A percentile compares a stretch with the other conserved stretches of the same genome.
These are phyloP conservation scores for Ditylenchus dipsaci DNA, from an alignment of 1,140 invertebrate genomes.

Conservation along the genomic window DNA sequence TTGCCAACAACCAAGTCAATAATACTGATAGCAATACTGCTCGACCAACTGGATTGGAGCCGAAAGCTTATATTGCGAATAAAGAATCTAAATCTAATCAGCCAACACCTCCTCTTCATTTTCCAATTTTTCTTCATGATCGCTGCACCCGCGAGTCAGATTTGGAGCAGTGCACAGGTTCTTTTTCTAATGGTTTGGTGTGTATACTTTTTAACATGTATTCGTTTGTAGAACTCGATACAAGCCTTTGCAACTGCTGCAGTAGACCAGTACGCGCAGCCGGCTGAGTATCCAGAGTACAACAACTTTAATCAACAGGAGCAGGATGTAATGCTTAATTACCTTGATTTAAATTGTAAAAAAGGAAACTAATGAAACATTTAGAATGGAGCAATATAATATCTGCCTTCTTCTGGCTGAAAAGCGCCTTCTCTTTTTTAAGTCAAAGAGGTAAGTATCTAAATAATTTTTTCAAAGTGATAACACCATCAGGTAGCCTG, in stretches of 20 bases:
- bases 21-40: too few relatives aligned
- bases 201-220: neutral
- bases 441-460: too few relatives aligned
- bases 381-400: too few relatives aligned
- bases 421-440: too few relatives aligned
- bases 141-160: slow-evolving; percentile 15
- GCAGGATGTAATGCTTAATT: neutral
- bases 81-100: neutral
- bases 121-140: slow-evolving; percentile 32
- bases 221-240: slow-evolving; percentile 32
- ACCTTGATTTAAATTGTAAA: neutral
- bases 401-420: too few relatives aligned
- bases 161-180: slow-evolving; percentile 37
- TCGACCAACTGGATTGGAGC: neutral
- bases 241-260: slow-evolving; percentile 25
- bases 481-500: too few relatives aligned
- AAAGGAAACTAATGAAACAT: too few relatives aligned
- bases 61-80: neutral
- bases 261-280: slow-evolving; percentile 11
- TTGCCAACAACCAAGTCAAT: neutral
- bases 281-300: slow-evolving; percentile 1
- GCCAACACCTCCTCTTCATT: slow-evolving; percentile 7
- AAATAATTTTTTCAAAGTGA: too few relatives aligned
- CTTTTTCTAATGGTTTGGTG: neutral
- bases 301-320: neutral